Evolutionary conservation across 2,113 vertebrate species (phyloP).

Genomic region (Lycaon pictus): DNA sequence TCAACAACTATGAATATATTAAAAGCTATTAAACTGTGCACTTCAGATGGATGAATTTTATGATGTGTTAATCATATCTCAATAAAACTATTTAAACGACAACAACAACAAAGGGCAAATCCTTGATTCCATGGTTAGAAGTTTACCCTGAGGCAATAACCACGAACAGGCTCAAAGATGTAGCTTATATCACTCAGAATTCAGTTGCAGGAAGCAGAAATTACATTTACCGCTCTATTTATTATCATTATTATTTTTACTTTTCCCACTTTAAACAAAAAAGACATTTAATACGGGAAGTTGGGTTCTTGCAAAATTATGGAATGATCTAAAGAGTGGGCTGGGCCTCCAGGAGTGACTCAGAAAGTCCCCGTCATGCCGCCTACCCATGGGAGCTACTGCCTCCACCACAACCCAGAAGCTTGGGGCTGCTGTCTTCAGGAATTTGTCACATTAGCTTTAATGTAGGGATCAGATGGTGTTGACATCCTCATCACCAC

Average conservation of each 20-base stretch:
- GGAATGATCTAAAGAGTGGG: background rate
- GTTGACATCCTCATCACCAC: background rate
- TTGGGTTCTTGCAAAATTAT: constrained; percentile 39
- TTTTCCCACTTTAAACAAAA: constrained; percentile 6
- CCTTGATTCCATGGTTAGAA: background rate
- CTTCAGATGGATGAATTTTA: background rate
- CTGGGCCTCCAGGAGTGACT: background rate
- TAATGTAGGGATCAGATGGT: background rate
- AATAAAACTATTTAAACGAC: background rate
- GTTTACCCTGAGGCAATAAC: background rate
- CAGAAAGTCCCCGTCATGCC: background rate
- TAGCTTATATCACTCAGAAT: background rate
- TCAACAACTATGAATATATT: background rate
- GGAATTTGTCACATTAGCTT: constrained; percentile 1
- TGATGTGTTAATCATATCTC: background rate
- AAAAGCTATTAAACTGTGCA: background rate
- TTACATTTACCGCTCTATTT: background rate
- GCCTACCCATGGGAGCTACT: background rate
- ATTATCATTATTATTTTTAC: background rate
- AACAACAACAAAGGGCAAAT: background rate
- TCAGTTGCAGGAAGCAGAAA: background rate
- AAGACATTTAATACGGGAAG: constrained; percentile 17
- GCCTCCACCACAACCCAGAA: background rate
- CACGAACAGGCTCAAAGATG: background rate
- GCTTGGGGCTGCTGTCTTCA: background rate